Percentiles rank a stretch among this genome's conserved stretches.
These are phyloP conservation scores for Sanderia malayensis DNA, from an alignment of 30 jellyfish, hydroid and myxozoan genomes.

Conservation along the genomic window DNA sequence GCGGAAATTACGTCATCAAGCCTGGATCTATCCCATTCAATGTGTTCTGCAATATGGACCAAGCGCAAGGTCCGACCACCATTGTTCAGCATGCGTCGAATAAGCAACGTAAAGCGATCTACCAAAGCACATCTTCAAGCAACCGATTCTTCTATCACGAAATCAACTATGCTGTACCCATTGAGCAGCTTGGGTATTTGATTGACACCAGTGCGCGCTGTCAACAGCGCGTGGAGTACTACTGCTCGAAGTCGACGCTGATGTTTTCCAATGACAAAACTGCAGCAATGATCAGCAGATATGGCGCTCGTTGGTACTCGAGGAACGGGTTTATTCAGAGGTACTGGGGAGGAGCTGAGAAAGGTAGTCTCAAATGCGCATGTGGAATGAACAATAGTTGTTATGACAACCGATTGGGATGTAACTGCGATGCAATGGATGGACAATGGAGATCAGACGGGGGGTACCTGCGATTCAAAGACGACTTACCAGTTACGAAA, in stretches of 20 bases:
- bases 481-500: slow-evolving; percentile 74
- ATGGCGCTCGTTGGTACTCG: slow-evolving; percentile 95
- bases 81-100: slow-evolving; percentile 40
- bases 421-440: slow-evolving; percentile 88
- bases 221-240: slow-evolving; percentile 71
- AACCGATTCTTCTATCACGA: slow-evolving; percentile 44
- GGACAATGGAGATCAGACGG: slow-evolving; percentile 81
- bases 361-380: slow-evolving; percentile 68
- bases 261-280: slow-evolving; percentile 65
- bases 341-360: slow-evolving; percentile 94
- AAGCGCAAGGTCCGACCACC: slow-evolving; percentile 59
- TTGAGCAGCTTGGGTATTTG: slow-evolving; percentile 33
- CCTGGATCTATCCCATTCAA: slow-evolving; percentile 44
- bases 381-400: slow-evolving; percentile 83
- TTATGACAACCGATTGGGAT: slow-evolving; percentile 40
- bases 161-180: slow-evolving; percentile 30
- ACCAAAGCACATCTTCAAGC: slow-evolving; percentile 11
- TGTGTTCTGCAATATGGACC: slow-evolving; percentile 78
- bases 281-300: slow-evolving; percentile 42
- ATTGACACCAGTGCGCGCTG: slow-evolving; percentile 58
- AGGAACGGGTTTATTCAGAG: slow-evolving; percentile 49
- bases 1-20: slow-evolving; percentile 62
- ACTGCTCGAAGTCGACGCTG: slow-evolving; percentile 70
- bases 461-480: slow-evolving; percentile 67
- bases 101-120: slow-evolving; percentile 49